These are phyloP conservation scores for Bucco capensis DNA, from an alignment of 2,113 vertebrate species.

Conservation along the genomic window DNA sequence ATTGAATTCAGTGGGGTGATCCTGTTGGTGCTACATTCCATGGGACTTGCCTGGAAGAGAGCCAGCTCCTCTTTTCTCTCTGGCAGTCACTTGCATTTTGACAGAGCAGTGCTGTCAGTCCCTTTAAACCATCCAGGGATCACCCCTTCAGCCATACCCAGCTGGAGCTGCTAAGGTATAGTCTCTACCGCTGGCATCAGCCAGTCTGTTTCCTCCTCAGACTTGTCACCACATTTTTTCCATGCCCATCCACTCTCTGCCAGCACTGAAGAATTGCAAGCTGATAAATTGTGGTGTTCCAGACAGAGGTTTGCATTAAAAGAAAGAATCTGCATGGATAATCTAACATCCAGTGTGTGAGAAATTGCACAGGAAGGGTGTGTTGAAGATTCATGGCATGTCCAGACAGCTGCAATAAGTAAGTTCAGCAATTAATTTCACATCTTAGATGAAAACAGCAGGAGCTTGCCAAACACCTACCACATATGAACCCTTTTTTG, in stretches of 20 bases:
- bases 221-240: neutral
- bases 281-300: neutral
- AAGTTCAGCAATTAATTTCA: neutral
- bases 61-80: neutral
- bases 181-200: neutral
- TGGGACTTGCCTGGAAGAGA: neutral
- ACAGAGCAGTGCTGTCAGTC: neutral
- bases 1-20: neutral
- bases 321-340: neutral
- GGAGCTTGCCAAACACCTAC: neutral
- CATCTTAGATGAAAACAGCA: neutral
- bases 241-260: neutral
- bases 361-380: neutral
- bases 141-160: neutral
- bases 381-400: neutral
- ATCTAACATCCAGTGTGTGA: neutral
- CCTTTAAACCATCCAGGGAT: neutral
- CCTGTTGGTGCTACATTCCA: fast-evolving
- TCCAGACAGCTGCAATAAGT: neutral
- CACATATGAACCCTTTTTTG: fast-evolving
- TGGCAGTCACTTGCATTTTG: neutral
- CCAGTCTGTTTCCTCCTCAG: neutral
- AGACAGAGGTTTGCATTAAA: neutral
- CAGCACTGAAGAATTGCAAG: neutral
- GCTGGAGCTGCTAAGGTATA: neutral